phyloP scores from a whole-genome alignment of 1,140 invertebrate species.

The Cherax destructor region DNA sequence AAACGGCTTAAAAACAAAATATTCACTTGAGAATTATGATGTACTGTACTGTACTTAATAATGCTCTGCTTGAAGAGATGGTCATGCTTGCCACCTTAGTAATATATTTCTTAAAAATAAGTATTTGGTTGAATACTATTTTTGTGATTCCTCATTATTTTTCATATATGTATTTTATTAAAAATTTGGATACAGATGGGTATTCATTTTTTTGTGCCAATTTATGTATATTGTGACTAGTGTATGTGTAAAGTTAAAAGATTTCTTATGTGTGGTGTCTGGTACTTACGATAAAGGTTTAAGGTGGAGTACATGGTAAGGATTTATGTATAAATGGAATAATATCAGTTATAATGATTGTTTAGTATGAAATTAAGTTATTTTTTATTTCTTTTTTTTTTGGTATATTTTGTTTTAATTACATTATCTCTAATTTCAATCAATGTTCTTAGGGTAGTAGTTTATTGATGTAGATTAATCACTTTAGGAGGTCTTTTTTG shows the following conservation, averaged over 20 bases:
- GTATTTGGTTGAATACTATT: conserved; percentile 65
- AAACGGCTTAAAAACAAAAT: conserved; percentile 26
- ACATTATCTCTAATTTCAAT: conserved; percentile 18
- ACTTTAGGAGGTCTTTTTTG: conserved; percentile 59
- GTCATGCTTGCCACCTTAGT: conserved; percentile 65
- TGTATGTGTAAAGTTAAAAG: conserved; percentile 67
- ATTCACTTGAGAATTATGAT: conserved; percentile 29
- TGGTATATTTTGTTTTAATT: conserved; percentile 50
- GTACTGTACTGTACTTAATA: conserved; percentile 60
- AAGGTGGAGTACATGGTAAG: conserved; percentile 64
- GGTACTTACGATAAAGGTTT: conserved; percentile 69
- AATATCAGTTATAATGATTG: conserved; percentile 34
- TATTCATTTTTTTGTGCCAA: conserved; percentile 64
- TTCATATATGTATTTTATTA: conserved; percentile 61
- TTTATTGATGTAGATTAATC: conserved; percentile 46
- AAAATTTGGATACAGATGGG: conserved; percentile 54
- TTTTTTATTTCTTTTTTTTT: conserved; percentile 56
- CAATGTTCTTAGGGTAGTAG: conserved; percentile 42
- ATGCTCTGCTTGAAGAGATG: conserved; percentile 60
- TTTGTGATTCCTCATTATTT: conserved; percentile 69
- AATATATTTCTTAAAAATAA: conserved; percentile 57
- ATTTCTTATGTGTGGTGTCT: conserved; percentile 70
- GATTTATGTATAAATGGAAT: conserved; percentile 63
- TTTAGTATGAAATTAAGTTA: conserved; percentile 64
- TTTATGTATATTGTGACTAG: conserved; percentile 69